These are phyloP conservation scores for Garrulus glandarius DNA, from an alignment of 2,797 vertebrate species.

Conservation along the genomic window DNA sequence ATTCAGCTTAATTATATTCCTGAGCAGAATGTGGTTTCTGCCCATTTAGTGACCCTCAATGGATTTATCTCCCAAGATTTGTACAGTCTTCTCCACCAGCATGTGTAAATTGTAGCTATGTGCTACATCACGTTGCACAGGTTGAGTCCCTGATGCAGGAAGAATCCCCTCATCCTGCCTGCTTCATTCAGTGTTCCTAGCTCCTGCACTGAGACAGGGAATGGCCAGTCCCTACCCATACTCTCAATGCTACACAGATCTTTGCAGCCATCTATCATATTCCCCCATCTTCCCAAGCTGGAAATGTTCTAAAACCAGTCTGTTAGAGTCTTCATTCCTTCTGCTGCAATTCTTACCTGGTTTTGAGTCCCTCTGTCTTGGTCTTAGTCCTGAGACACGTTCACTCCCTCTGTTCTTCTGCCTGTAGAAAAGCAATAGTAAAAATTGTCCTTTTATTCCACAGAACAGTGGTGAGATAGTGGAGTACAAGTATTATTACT, in stretches of 20 bases:
- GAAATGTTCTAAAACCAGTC: neutral
- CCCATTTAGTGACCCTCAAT: neutral
- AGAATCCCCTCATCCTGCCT: neutral
- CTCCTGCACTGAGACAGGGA: neutral
- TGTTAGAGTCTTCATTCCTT: neutral
- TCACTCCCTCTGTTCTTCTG: neutral
- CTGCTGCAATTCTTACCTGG: neutral
- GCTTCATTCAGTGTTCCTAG: neutral
- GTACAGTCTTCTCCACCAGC: neutral
- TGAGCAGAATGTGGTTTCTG: neutral
- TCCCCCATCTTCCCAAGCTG: neutral
- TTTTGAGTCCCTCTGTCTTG: neutral
- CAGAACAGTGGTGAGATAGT: neutral
- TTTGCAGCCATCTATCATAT: neutral
- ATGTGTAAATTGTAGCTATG: neutral
- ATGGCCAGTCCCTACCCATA: neutral
- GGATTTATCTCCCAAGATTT: neutral
- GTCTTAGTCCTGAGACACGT: neutral
- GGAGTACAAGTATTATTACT: neutral
- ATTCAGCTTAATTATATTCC: neutral
- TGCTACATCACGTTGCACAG: neutral
- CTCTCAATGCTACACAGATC: neutral
- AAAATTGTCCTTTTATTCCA: neutral
- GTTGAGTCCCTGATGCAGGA: neutral
- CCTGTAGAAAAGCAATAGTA: neutral